These are phyloP conservation scores for Carpatolechia fugitivella DNA, from an alignment of 2,888 invertebrate genomes.

Conservation along the genomic window DNA sequence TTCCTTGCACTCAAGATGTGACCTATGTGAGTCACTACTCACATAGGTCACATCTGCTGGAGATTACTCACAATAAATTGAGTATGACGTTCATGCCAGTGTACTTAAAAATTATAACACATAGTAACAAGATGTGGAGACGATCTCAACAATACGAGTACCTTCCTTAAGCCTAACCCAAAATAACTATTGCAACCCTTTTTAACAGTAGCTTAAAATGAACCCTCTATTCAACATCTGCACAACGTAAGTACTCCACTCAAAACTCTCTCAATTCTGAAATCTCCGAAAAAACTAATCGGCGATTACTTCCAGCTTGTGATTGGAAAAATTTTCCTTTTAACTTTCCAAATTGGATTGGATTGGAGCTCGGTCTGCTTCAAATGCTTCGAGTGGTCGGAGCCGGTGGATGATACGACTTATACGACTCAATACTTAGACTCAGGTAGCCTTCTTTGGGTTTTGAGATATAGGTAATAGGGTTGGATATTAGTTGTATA, in stretches of 20 bases:
- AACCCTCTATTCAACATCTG: not conserved
- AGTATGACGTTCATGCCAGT: too few relatives aligned
- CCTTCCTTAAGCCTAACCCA: too few relatives aligned
- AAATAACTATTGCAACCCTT: not conserved
- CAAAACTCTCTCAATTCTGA: constrained; percentile 14
- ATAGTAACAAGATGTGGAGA: too few relatives aligned
- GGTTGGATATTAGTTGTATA: not conserved
- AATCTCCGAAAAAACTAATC: constrained; percentile 50
- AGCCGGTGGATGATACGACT: constrained; percentile 28
- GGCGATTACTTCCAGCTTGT: constrained; percentile 57
- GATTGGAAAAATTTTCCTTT: constrained; percentile 73
- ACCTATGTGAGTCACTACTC: too few relatives aligned
- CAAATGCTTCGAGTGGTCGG: constrained; percentile 50
- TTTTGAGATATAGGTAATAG: not conserved
- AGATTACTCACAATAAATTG: too few relatives aligned
- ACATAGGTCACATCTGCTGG: too few relatives aligned
- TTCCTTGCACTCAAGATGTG: too few relatives aligned
- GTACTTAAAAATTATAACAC: too few relatives aligned
- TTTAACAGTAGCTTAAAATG: not conserved
- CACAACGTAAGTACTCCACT: not conserved
- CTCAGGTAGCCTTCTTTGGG: not conserved
- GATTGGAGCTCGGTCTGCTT: constrained; percentile 59
- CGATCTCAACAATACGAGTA: too few relatives aligned
- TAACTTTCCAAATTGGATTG: constrained; percentile 77
- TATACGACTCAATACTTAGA: not conserved